Percentiles rank a stretch among this genome's conserved stretches.
phyloP scores from a whole-genome alignment of 2,888 invertebrate species.

The Sussaba pulchella region DNA sequence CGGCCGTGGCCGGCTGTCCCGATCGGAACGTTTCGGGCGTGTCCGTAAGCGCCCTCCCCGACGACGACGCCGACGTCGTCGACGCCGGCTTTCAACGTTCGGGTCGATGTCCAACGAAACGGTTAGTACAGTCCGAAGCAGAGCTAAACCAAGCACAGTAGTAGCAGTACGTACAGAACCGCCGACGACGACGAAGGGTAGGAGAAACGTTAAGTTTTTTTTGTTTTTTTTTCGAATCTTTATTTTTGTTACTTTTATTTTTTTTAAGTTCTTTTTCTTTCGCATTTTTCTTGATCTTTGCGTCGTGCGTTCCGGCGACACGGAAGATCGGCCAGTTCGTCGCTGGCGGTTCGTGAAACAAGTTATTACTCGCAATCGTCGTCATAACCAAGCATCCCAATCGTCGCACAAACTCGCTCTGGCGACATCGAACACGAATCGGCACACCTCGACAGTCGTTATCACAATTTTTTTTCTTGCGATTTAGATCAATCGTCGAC shows the following conservation, averaged over 20 bases:
- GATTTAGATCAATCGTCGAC: no score
- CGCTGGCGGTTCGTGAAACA: constrained; percentile 81
- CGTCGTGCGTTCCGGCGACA: constrained; percentile 65
- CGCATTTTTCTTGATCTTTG: constrained; percentile 12
- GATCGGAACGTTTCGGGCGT: constrained; percentile 64
- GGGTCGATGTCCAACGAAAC: constrained; percentile 66
- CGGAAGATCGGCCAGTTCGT: constrained; percentile 83
- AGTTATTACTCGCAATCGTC: constrained; percentile 68
- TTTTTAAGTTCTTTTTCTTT: no score
- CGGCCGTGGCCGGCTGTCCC: constrained; percentile 59
- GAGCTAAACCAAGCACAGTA: background rate
- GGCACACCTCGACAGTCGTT: constrained; percentile 24
- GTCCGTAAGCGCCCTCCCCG: constrained; percentile 53
- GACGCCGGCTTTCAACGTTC: constrained; percentile 31
- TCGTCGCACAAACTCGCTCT: background rate
- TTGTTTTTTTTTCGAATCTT: no score
- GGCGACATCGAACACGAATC: constrained; percentile 21
- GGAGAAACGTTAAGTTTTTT: constrained; percentile 56
- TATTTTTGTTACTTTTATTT: no score
- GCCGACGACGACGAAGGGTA: constrained; percentile 60
- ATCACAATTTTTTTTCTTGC: background rate
- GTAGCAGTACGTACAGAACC: constrained; percentile 55
- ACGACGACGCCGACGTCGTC: constrained; percentile 21
- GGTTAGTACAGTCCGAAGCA: constrained; percentile 54
- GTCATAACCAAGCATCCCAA: constrained; percentile 37